These are phyloP conservation scores for Calcarius lapponicus DNA, from an alignment of 2,797 vertebrate species.

Conservation along the genomic window DNA sequence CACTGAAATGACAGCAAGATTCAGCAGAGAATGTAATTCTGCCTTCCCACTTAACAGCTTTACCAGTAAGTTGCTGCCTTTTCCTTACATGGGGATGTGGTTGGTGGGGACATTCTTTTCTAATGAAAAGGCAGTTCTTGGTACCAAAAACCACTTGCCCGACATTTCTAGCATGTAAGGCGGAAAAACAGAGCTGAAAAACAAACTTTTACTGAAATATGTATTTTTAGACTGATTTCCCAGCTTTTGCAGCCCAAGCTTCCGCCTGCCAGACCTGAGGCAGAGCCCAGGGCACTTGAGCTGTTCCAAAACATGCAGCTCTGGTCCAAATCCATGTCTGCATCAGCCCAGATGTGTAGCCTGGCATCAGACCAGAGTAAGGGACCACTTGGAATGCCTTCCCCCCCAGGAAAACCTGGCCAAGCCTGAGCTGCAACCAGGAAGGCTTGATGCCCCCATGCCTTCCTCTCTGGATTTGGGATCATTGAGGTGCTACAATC, in stretches of 20 bases:
- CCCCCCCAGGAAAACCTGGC: fast-evolving
- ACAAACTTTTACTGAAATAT: background rate
- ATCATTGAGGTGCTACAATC: background rate
- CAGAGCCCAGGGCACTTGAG: background rate
- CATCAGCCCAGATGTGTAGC: background rate
- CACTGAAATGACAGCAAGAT: background rate
- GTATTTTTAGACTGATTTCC: conserved; percentile 40
- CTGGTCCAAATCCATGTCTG: background rate
- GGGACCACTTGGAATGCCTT: background rate
- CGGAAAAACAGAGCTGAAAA: conserved; percentile 42
- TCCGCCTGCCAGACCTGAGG: background rate
- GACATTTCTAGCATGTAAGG: background rate
- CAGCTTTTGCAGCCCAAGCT: background rate
- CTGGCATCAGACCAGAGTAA: background rate
- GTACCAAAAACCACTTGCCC: conserved; percentile 38
- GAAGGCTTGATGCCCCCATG: fast-evolving
- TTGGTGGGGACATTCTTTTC: conserved; percentile 47
- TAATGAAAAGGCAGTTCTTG: conserved; percentile 28
- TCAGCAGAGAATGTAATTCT: background rate
- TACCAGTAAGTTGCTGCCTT: conserved; percentile 42
- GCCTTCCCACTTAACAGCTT: background rate
- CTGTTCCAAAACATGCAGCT: background rate
- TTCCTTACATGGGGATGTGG: conserved; percentile 56
- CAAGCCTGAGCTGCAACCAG: background rate
- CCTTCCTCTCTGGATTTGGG: background rate